Evolutionary conservation across 2,888 invertebrate species (phyloP).

Genomic region (Halocaridina rubra): DNA sequence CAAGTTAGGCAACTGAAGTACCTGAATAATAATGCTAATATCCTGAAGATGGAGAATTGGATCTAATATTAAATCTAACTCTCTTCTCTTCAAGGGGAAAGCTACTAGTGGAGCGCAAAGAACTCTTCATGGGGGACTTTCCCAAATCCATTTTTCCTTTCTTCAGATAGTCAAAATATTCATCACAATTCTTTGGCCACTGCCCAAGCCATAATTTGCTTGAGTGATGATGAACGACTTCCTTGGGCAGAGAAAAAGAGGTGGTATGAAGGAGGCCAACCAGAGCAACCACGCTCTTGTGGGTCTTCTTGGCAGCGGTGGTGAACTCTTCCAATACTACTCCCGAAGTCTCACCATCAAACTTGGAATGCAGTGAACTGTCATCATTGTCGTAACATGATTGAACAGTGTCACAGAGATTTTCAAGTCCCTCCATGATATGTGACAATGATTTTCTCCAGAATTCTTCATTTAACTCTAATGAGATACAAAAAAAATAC

Average conservation of each 20-base stretch:
- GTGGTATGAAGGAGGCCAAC: neutral
- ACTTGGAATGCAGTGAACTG: too few relatives aligned
- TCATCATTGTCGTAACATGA: too few relatives aligned
- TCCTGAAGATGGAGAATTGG: constrained; percentile 7
- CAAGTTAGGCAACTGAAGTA: too few relatives aligned
- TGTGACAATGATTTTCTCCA: too few relatives aligned
- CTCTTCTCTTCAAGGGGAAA: constrained; percentile 17
- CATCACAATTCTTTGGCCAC: constrained; percentile 41
- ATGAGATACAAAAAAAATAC: too few relatives aligned
- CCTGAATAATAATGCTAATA: too few relatives aligned
- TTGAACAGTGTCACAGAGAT: too few relatives aligned
- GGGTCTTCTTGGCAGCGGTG: neutral
- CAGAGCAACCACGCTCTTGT: neutral
- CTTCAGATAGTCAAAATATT: constrained; percentile 12
- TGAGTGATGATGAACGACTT: neutral
- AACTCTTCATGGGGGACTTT: neutral
- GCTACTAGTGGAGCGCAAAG: neutral
- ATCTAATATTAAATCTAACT: constrained; percentile 41
- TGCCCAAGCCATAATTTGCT: constrained; percentile 3
- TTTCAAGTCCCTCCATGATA: too few relatives aligned
- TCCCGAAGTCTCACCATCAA: neutral
- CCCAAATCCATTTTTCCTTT: neutral
- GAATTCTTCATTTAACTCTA: too few relatives aligned
- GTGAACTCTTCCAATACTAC: neutral
- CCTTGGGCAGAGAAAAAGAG: neutral